Evolutionary conservation across 2,797 vertebrate genomes (phyloP), one percentile per base, ranked within the genome.

Genomic region (Notolepis coatsorum): DNA sequence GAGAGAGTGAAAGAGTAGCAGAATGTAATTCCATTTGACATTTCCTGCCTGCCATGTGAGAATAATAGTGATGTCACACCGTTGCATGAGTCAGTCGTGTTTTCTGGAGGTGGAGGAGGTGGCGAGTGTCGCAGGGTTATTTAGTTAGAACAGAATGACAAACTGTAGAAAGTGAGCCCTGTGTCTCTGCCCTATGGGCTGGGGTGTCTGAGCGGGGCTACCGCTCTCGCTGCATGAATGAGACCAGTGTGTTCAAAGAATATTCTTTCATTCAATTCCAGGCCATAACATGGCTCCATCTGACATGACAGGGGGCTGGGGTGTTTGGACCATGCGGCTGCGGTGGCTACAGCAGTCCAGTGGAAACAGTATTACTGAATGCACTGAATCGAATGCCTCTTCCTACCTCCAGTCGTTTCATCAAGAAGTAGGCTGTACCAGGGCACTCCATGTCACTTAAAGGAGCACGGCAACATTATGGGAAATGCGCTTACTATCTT

Each of bases 11-110:
- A n/a, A n/a, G 41, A 9, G 21, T 18, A 9, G 8, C 3, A 7
- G 15, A 41, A 2, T 3, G 38, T 15, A 7, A 17, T 13, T 21
- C 23, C 6, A 21, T 57, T 37, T 49, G n/a, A 62, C 6, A 7
- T 66, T 13, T 61, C 30, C 60, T 69, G 58, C 52, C 30, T 58
- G 20, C 62, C 61, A 62, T 55, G 55, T 69, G 77, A 4, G 58
- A 38, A 66, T 35, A 62, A 61, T 20, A 20, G 25, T 56, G 50
- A 75, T 17, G 68, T 61, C 61, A 45, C 31, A 45, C 31, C 24
- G 46, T 43, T 1, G 15, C 13, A 24, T 57, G 60, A 71, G 54
- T 68, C 63, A 47, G 2, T 31, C 7, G 41, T 37, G 37, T 21
- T 31, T 57, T 20, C 23, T 42, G 15, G 12, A 46, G 31, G 33